Base-by-base conservation (phyloP, 2,113 vertebrate species). In the Sorex fumeus region DNA sequence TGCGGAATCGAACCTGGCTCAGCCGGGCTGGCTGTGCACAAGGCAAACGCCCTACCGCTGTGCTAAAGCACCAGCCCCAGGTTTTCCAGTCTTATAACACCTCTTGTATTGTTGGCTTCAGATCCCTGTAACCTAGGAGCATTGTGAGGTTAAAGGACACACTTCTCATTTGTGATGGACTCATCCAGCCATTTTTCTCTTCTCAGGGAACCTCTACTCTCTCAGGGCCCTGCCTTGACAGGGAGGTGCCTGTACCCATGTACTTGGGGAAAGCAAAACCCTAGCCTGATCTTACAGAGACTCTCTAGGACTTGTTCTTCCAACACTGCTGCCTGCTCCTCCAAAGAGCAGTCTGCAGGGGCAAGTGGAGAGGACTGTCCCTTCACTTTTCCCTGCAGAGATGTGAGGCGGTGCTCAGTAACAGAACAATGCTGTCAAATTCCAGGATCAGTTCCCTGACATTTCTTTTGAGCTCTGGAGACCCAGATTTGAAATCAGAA, bases 311-410 rank as follows among this genome's bases (percentile, higher is more conserved):
- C 27, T 27, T 66, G 28, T 66, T 70, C 9, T 70, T 70, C 67
- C 67, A n/a, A 32, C n/a, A 27, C 8, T n/a, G 30, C 27, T 30
- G 28, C 66, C 10, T 21, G 57, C 34, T 21, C 57, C 34, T 64
- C 6, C 18, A 27, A 36, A 74, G 25, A 57, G 84, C 3, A 1
- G 0, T 12, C 18, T n/a, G 8, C 3, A 0, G 5, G 9, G 45
- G 45, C 57, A 74, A 16, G 2, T 2, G 36, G 40, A 45, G 53
- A 53, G 50, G 57, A 60, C 57, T 5, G 53, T 18, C 16, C 53
- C 19, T 15, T 3, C 53, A 57, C 53, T 4, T 60, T 2, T 60
- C 21, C 57, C 57, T 60, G 57, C 57, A 60, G 57, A 60, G 57
- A 21, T 7, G 16, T 15, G 57, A 60, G 21, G 57, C 19, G 6